Percentiles rank a stretch among this genome's conserved stretches.
These are phyloP conservation scores for Melipona quadrifasciata DNA, from an alignment of 1,140 invertebrate genomes.

Conservation along the genomic window DNA sequence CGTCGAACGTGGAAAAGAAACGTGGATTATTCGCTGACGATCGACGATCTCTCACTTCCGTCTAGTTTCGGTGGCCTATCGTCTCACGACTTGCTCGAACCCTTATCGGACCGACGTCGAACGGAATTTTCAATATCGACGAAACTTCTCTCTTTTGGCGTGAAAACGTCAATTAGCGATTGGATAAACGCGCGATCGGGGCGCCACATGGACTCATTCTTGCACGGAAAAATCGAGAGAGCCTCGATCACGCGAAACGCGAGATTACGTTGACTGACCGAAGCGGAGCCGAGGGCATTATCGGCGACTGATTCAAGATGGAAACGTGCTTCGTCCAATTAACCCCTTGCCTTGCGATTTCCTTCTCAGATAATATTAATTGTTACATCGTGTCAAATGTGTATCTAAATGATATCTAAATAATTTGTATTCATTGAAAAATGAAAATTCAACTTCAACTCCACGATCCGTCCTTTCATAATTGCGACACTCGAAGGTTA, in stretches of 20 bases:
- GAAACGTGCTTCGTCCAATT: too few species aligned
- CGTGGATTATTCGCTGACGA: not conserved
- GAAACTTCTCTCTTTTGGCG: too few species aligned
- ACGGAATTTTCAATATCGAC: conserved; percentile 1
- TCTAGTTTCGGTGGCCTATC: not conserved
- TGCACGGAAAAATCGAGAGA: conserved; percentile 19
- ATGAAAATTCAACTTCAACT: too few species aligned
- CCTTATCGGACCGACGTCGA: not conserved
- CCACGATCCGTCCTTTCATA: too few species aligned
- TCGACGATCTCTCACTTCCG: not conserved
- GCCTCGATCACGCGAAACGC: conserved; percentile 20
- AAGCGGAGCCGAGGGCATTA: conserved; percentile 19
- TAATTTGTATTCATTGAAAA: too few species aligned
- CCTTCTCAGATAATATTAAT: too few species aligned
- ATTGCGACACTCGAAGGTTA: too few species aligned
- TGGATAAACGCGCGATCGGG: not conserved
- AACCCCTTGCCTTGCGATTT: too few species aligned
- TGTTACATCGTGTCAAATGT: too few species aligned
- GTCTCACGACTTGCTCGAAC: too few species aligned
- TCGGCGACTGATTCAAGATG: conserved; percentile 28
- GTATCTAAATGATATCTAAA: too few species aligned
- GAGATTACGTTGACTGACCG: conserved; percentile 29
- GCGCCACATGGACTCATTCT: conserved; percentile 13
- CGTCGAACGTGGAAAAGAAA: not conserved
- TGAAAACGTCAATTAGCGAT: not conserved